A percentile compares a stretch with the other conserved stretches of the same genome.
Conservation (phyloP, 2,113 vertebrate genomes). For the Otolemur garnettii region DNA sequence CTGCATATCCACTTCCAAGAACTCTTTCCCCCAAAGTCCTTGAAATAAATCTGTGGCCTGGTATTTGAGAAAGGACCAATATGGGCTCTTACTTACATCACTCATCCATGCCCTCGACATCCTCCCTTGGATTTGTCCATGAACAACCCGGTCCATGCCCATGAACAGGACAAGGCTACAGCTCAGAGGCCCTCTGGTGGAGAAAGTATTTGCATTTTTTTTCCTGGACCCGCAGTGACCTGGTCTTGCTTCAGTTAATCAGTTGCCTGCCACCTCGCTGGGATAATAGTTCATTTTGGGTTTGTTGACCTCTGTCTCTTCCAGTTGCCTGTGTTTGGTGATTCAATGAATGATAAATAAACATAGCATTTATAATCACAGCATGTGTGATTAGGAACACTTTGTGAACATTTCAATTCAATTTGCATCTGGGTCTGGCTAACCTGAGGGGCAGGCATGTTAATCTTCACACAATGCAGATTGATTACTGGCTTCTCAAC, state of each 20-base stretch:
- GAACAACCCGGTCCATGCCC: not conserved
- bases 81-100: not conserved
- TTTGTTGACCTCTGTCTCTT: conserved; percentile 65
- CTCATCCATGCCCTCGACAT: not conserved
- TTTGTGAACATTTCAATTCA: conserved; percentile 66
- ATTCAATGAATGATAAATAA: conserved; percentile 73
- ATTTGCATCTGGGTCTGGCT: conserved; percentile 64
- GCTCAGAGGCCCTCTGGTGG: conserved; percentile 32
- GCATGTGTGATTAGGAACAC: conserved; percentile 53
- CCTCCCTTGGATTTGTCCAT: not conserved
- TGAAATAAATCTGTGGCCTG: conserved; percentile 43
- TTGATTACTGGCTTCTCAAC: conserved; percentile 58
- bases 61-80: conserved; percentile 22
- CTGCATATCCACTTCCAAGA: not conserved
- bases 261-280: not conserved
- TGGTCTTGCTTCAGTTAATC: not conserved
- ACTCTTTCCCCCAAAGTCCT: conserved; percentile 24
- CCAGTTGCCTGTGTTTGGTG: conserved; percentile 49
- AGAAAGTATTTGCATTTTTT: not conserved
- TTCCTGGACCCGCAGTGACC: not conserved
- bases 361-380: conserved; percentile 54
- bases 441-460: conserved; percentile 57
- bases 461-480: conserved; percentile 51
- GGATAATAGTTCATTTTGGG: conserved; percentile 1
- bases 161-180: not conserved